Evolutionary conservation across 2,888 invertebrate genomes (phyloP), one percentile per base, ranked within the genome.

Genomic region (Trilocha varians): DNA sequence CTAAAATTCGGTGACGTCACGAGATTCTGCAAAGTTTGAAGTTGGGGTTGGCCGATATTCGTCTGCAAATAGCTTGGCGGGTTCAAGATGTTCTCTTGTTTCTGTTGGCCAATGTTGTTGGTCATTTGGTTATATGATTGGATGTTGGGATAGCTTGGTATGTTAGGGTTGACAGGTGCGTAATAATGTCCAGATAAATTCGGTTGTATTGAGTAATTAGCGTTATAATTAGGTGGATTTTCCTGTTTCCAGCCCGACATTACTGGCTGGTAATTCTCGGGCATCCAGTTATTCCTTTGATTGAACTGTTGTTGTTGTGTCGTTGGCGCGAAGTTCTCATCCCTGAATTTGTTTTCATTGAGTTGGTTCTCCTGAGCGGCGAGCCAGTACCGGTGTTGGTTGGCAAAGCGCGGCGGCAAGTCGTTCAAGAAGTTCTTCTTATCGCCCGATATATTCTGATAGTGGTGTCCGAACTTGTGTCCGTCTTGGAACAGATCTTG

Each of bases 391-490:
- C 78, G 68, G 54, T 78, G 80, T 42, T 85, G 85, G 52, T 84
- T 84, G 1, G 84, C 85, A 54, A 85, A 85, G 1, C 85, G 62
- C 3, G 85, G 85, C 0, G 85, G 85, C 5, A 85, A 48, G 39
- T 85, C 85, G 51, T 73, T 80, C 2, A 85, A 47, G 62, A 85
- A 85, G 52, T 77, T 79, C 49, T 78, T 78, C 57, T 85, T 85
- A 39, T 85, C 85, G 0, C 76, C 76, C 0, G 84, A 78, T 45
- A 80, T 62, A 40, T 72, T 78, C 48, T 82, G 78, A 44, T 62
- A 65, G n/a, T 75, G 73, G 50, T 71, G 70, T 11, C 50, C 52
- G 53, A 79, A 76, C 44, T 80, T 79, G 46, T 70, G 67, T 0
- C 63, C 66, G 15, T 80, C 80, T 17, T 75, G 78, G 67, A 78